phyloP scores from a whole-genome alignment of 2,888 invertebrate genomes.

The Mesoligia furuncula region DNA sequence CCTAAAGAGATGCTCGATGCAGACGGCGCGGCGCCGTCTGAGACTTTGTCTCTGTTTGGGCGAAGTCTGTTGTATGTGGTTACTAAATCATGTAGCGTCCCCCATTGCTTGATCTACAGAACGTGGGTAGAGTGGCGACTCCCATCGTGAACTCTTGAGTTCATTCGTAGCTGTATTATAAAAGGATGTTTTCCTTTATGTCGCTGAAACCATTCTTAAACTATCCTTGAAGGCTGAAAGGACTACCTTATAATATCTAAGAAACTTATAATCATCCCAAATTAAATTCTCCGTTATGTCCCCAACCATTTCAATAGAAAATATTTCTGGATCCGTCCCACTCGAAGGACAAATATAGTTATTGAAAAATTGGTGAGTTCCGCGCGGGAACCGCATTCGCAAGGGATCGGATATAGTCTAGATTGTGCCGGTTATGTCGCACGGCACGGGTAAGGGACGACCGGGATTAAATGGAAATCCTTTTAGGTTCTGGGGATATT shows the following conservation, averaged over 20 bases:
- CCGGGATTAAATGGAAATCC: constrained; percentile 1
- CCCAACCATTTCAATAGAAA: constrained; percentile 30
- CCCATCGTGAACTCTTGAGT: background rate
- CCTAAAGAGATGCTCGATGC: background rate
- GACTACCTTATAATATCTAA: background rate
- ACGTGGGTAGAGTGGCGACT: background rate
- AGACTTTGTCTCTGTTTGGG: background rate
- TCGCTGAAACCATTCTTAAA: background rate
- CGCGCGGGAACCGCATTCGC: constrained; percentile 31
- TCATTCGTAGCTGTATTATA: background rate
- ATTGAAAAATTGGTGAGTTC: constrained; percentile 57
- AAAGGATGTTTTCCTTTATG: background rate
- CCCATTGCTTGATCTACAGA: background rate
- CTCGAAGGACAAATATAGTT: constrained; percentile 44
- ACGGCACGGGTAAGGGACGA: constrained; percentile 36
- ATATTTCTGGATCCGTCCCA: constrained; percentile 36
- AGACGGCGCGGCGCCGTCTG: background rate
- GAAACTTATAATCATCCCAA: background rate
- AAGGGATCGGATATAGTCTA: constrained; percentile 28
- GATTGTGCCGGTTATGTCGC: constrained; percentile 29
- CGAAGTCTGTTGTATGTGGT: background rate
- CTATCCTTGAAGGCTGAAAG: background rate
- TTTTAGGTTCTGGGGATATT: background rate
- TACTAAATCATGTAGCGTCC: background rate
- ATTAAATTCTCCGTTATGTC: constrained; percentile 1